Conservation (phyloP, 2,888 invertebrate genomes). For the Leptinotarsa haldemani region DNA sequence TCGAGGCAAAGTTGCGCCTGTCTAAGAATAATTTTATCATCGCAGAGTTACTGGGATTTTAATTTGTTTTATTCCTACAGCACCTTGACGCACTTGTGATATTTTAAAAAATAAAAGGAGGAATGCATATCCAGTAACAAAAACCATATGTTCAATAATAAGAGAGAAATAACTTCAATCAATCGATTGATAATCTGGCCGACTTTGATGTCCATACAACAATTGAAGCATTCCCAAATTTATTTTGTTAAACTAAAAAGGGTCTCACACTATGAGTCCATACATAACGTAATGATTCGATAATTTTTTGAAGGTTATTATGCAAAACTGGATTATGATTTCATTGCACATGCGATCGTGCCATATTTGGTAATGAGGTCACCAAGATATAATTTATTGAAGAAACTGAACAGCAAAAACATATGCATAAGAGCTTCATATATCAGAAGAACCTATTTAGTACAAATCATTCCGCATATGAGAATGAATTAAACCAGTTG, state of each 20-base stretch:
- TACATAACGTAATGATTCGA: background rate
- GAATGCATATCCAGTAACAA: no score
- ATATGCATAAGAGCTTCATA: slow-evolving; percentile 17
- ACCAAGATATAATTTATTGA: slow-evolving; percentile 26
- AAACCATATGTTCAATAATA: no score
- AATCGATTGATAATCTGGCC: no score
- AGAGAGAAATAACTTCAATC: no score
- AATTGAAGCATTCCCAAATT: no score
- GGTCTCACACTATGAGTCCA: background rate
- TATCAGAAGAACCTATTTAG: slow-evolving; percentile 6
- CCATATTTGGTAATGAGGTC: slow-evolving; percentile 46
- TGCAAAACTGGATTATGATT: slow-evolving; percentile 40
- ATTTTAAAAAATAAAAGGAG: no score
- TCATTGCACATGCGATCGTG: slow-evolving; percentile 36
- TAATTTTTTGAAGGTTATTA: slow-evolving; percentile 35
- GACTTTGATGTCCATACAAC: no score
- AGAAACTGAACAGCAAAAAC: slow-evolving; percentile 20
- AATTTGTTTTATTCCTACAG: no score
- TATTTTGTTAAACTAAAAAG: background rate
- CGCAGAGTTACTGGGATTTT: no score
- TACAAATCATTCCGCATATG: slow-evolving; percentile 10
- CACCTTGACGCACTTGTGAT: no score
- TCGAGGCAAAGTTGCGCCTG: no score
- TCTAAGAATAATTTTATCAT: no score
- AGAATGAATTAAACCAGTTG: slow-evolving; percentile 10